Percentiles rank a stretch among this genome's conserved stretches.
Conservation (phyloP, 2,888 invertebrate genomes). For the Altica lythri region DNA sequence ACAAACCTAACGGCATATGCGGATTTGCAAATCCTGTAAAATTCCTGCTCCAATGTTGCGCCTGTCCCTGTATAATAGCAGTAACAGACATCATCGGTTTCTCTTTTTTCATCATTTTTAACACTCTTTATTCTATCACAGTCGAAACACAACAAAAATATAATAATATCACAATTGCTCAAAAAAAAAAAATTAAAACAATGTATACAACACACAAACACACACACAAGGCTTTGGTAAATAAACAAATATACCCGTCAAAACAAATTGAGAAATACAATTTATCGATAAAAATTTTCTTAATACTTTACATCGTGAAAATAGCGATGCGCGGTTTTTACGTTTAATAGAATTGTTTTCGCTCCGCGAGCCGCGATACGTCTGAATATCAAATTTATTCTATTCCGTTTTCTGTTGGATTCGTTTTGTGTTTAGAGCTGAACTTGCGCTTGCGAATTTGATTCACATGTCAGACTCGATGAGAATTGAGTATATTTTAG, state of each 20-base stretch:
- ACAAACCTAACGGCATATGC: constrained; percentile 51
- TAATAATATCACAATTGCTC: constrained; percentile 18
- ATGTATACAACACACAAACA: not conserved
- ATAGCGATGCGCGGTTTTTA: not conserved
- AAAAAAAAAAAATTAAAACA: not conserved
- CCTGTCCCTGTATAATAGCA: constrained; percentile 74
- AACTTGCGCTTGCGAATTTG: too few species aligned
- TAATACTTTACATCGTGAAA: constrained; percentile 10
- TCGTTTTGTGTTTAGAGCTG: too few species aligned
- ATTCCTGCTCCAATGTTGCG: constrained; percentile 68
- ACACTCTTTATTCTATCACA: constrained; percentile 40
- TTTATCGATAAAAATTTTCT: not conserved
- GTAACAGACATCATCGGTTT: constrained; percentile 86
- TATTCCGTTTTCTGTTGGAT: too few species aligned
- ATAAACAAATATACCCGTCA: constrained; percentile 22
- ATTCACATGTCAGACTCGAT: too few species aligned
- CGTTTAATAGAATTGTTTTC: too few species aligned
- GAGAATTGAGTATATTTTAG: too few species aligned
- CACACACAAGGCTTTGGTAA: constrained; percentile 16
- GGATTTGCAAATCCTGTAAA: constrained; percentile 58
- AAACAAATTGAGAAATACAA: constrained; percentile 17
- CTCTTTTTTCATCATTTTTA: constrained; percentile 80
- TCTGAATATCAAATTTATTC: too few species aligned
- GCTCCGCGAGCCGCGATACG: constrained; percentile 49
- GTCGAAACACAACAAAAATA: constrained; percentile 27